Percentiles rank a stretch among this genome's conserved stretches.
Conservation (phyloP, 2,113 vertebrate genomes). For the Puma concolor region DNA sequence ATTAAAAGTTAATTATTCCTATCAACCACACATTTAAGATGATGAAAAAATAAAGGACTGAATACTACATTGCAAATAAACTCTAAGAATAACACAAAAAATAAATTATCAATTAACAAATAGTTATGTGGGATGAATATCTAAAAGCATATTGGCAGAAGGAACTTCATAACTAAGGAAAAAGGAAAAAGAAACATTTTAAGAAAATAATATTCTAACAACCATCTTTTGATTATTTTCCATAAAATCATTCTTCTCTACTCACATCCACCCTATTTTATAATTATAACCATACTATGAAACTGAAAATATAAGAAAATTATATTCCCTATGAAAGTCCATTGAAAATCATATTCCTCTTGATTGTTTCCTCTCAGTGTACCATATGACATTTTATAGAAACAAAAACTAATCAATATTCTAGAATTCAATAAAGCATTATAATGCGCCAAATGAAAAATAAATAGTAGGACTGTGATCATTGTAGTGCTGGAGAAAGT, state of each 20-base stretch:
- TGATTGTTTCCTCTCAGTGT: not conserved
- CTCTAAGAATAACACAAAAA: not conserved
- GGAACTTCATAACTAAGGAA: not conserved
- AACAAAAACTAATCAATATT: not conserved
- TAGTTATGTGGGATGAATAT: not conserved
- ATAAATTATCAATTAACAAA: not conserved
- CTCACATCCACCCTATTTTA: not conserved
- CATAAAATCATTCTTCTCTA: not conserved
- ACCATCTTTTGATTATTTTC: not conserved
- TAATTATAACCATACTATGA: not conserved
- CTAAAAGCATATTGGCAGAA: not conserved
- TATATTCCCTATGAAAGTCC: not conserved
- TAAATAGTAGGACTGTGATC: not conserved
- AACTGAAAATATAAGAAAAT: not conserved
- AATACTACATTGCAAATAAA: not conserved
- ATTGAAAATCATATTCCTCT: not conserved
- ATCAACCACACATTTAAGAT: not conserved
- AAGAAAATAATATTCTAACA: not conserved
- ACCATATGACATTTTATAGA: not conserved
- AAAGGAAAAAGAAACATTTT: not conserved
- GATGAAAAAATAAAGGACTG: not conserved
- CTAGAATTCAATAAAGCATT: not conserved
- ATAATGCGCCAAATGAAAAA: not conserved
- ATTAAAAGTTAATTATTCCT: not conserved
- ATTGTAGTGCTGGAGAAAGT: not conserved